phyloP scores from a whole-genome alignment of 2,888 invertebrate species.

The Lithophane ornitopus region DNA sequence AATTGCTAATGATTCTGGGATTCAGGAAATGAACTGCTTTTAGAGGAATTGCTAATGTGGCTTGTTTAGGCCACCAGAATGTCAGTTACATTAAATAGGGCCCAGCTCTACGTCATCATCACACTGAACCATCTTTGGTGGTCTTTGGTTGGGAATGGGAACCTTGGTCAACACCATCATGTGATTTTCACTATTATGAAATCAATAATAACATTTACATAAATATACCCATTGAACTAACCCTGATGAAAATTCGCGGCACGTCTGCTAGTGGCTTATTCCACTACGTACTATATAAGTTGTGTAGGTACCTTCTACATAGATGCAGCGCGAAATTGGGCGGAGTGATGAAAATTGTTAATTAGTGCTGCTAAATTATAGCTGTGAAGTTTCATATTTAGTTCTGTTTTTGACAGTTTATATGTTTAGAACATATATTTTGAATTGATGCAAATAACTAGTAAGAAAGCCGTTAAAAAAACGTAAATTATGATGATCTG shows the following conservation, averaged over 20 bases:
- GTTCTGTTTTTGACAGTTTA: not conserved
- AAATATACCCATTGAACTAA: constrained; percentile 16
- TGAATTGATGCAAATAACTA: not conserved
- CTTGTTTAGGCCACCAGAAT: too few species aligned
- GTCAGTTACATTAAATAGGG: not conserved
- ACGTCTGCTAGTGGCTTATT: constrained; percentile 54
- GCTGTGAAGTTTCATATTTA: constrained; percentile 13
- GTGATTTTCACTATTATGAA: not conserved
- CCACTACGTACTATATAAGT: constrained; percentile 16
- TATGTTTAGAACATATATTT: not conserved
- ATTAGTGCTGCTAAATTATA: constrained; percentile 39
- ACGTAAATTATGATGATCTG: too few species aligned
- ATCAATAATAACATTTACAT: not conserved
- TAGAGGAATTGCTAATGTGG: too few species aligned
- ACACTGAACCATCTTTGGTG: not conserved
- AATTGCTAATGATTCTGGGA: too few species aligned
- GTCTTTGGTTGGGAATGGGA: not conserved
- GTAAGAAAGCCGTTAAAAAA: not conserved
- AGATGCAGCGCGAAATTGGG: constrained; percentile 50
- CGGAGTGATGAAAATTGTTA: constrained; percentile 58
- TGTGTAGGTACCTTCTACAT: constrained; percentile 26
- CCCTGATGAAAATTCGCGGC: constrained; percentile 48
- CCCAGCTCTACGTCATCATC: not conserved
- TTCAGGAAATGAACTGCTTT: too few species aligned
- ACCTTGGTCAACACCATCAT: not conserved